A percentile compares a stretch with the other conserved stretches of the same genome.
Conservation (phyloP, 2,113 vertebrate genomes). For the Psilopogon haemacephalus region DNA sequence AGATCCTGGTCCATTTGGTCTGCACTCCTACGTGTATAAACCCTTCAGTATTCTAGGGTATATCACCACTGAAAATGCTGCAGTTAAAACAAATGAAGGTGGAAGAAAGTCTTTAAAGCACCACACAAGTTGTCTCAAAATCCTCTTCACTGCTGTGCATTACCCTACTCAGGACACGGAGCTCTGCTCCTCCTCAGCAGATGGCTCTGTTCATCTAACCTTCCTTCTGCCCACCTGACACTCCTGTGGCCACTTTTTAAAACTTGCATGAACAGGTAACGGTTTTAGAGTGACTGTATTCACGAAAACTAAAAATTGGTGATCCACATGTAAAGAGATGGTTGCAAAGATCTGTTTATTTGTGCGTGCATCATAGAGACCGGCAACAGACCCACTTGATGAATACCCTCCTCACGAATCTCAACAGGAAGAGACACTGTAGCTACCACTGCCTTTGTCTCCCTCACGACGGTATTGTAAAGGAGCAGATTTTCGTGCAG, state of each 20-base stretch:
- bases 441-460: neutral
- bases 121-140: neutral
- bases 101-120: neutral
- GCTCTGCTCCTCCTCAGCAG: neutral
- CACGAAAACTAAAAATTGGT: neutral
- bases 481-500: neutral
- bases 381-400: neutral
- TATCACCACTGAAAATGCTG: neutral
- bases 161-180: neutral
- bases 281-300: neutral
- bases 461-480: neutral
- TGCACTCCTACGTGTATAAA: fast-evolving
- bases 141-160: neutral
- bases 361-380: neutral
- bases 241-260: neutral
- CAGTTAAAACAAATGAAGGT: neutral
- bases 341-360: neutral
- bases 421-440: neutral
- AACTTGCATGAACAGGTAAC: neutral
- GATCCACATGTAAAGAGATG: neutral
- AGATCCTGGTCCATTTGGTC: neutral
- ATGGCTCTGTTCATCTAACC: neutral
- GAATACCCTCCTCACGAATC: fast-evolving
- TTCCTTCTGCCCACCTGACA: neutral
- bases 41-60: neutral